Evolutionary conservation across 2,113 vertebrate species (phyloP).

Genomic region (Onychostruthus taczanowskii): DNA sequence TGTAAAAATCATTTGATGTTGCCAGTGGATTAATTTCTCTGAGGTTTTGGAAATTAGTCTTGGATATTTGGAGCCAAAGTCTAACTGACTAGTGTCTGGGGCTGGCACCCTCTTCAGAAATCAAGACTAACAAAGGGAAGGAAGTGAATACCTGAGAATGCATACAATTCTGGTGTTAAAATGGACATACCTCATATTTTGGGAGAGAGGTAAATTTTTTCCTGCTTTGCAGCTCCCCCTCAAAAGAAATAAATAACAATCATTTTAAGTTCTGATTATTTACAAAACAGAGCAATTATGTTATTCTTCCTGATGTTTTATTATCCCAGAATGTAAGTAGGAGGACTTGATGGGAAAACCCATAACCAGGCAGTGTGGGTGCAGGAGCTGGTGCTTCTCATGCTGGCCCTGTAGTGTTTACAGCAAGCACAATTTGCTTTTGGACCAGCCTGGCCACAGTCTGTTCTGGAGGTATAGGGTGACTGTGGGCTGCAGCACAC

Average conservation of each 20-base stretch:
- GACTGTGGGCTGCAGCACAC: background rate
- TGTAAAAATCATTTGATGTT: background rate
- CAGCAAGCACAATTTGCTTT: background rate
- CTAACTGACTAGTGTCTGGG: background rate
- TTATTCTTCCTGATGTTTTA: background rate
- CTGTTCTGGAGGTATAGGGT: background rate
- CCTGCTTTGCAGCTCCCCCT: background rate
- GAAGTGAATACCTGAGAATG: background rate
- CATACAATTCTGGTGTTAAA: background rate
- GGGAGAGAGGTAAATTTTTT: background rate
- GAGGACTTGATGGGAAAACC: background rate
- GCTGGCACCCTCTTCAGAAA: background rate
- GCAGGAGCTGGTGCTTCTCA: background rate
- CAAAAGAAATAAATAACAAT: background rate
- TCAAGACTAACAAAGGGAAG: background rate
- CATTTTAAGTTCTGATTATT: background rate
- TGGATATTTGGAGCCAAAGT: background rate
- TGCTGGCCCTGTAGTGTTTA: background rate
- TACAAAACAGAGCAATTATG: background rate
- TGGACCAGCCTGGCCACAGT: background rate
- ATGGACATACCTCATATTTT: background rate
- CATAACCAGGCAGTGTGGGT: background rate
- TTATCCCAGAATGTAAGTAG: background rate
- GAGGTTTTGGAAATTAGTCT: background rate
- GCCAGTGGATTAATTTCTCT: background rate